Evolutionary conservation across 2,888 invertebrate genomes (phyloP).

Genomic region (Cheilosia urbana): DNA sequence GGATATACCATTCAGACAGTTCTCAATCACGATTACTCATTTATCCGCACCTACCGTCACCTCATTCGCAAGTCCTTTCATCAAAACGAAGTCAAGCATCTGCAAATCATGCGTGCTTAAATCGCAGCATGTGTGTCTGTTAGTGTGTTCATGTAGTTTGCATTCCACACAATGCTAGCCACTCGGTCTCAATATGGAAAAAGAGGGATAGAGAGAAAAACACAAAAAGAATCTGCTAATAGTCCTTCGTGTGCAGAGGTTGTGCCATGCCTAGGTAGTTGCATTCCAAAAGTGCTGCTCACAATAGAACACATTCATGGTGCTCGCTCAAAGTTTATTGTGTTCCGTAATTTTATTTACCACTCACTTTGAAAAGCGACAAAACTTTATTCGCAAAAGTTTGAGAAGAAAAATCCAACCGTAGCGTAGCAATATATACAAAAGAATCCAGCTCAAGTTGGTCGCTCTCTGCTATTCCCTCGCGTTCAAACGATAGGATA

Average conservation of each 20-base stretch:
- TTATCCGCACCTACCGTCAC: slow-evolving; percentile 2
- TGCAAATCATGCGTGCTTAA: slow-evolving; percentile 58
- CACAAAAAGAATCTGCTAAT: slow-evolving; percentile 54
- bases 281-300: slow-evolving; percentile 51
- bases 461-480: not conserved
- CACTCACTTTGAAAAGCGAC: slow-evolving; percentile 72
- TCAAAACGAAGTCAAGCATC: slow-evolving; percentile 63
- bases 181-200: slow-evolving; percentile 30
- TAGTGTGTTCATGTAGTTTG: not conserved
- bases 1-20: slow-evolving; percentile 60
- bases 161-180: slow-evolving; percentile 4
- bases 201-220: not conserved
- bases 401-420: slow-evolving; percentile 54
- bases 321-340: slow-evolving; percentile 64
- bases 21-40: slow-evolving; percentile 53
- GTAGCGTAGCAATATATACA: slow-evolving; percentile 39
- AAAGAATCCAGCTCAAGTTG: slow-evolving; percentile 46
- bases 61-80: slow-evolving; percentile 33
- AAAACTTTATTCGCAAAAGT: slow-evolving; percentile 69
- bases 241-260: slow-evolving; percentile 28
- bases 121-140: not conserved
- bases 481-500: not conserved
- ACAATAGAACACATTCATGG: slow-evolving; percentile 45
- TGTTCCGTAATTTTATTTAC: slow-evolving; percentile 73
- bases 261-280: not conserved